Evolutionary conservation across 2,113 vertebrate genomes (phyloP), one percentile per base, ranked within the genome.

Genomic region (Pedetes capensis): DNA sequence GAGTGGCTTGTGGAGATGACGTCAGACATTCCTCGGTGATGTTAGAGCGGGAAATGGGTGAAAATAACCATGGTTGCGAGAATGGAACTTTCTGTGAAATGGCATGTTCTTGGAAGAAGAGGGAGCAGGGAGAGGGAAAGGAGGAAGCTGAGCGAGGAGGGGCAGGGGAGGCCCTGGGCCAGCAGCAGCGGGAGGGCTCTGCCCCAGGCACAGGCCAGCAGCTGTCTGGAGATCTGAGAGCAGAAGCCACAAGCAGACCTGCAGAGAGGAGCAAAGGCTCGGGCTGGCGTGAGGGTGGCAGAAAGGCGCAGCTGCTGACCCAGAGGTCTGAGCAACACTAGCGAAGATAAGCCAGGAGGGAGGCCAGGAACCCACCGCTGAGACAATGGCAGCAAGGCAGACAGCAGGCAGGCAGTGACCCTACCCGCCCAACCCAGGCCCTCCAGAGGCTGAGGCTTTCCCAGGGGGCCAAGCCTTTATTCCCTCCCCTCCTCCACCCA

Each of bases 21-120:
- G 87, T 96, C 94, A 97, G 89, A 75, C 97, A 93, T 97, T 97
- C 96, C 96, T 96, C 83, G 18, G 80, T 9, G 9, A 89, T 87
- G 95, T 87, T 66, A 59, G 87, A 78, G 78, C 66, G 82, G 79
- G 88, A 94, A 94, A 80, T 32, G 44, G 81, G 47, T 47, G 94
- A 79, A 94, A 90, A 95, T 68, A 95, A 44, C 92, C 71, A 10
- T 8, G 82, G 78, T 93, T 63, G 84, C 69, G 81, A 72, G 82
- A 82, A 63, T 85, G 96, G 95, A 94, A 95, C 90, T 82, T 96
- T 88, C 88, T 95, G 94, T 81, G 94, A 64, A 89, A 93, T 93
- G 95, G 96, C 95, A 89, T 83, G 64, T 96, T 93, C 95, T 95
- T 96, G 96, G 94, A 96, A 81, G 51, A 55, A 72, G 63, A 87